Evolutionary conservation across 2,113 vertebrate genomes (phyloP), one percentile per base, ranked within the genome.

Genomic region (Platysternon megacephalum): DNA sequence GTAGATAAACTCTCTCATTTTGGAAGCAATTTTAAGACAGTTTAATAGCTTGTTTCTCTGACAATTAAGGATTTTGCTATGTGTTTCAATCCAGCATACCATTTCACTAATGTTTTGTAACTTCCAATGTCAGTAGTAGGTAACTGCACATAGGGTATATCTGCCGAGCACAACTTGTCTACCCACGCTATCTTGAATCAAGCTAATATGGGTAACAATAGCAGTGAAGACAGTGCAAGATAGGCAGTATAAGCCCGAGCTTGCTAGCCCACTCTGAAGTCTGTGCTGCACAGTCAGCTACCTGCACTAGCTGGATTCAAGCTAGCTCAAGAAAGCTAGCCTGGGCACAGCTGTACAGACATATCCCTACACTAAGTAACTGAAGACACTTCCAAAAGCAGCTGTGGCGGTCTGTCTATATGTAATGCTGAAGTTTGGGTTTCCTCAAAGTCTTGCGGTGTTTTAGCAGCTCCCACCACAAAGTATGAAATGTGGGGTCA

Each of bases 401-500:
- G 16, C 61, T 68, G 16, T 9, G 3, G 61, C 16, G 0, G 2
- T n/a, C 32, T n/a, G 32, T n/a, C 32, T n/a, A 19, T 21, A 68
- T 68, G 17, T 35, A 68, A 68, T 68, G 61, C 61, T 19, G 32
- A n/a, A 35, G 4, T 4, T 8, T 65, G 32, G 32, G 14, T 17
- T 35, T 68, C 29, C 61, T 68, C 4, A 1, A 65, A 68, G 6
- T n/a, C 58, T 17, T 61, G 29, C 12, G 58, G 58, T 61, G 29
- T 65, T 68, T n/a, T 17, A 35, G 61, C 16, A 8, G 17, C 35
- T 68, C 16, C 61, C 8, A n/a, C 17, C 16, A 32, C 61, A 19
- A 65, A 68, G 61, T n/a, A 65, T 65, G 32, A 65, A 16, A 14
- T 6, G 8, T 19, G 16, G 61, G 61, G 35, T 17, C 35, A 14